Evolutionary conservation across 2,113 vertebrate species (phyloP), one percentile per base, ranked within the genome.

Genomic region (Istiophorus platypterus): DNA sequence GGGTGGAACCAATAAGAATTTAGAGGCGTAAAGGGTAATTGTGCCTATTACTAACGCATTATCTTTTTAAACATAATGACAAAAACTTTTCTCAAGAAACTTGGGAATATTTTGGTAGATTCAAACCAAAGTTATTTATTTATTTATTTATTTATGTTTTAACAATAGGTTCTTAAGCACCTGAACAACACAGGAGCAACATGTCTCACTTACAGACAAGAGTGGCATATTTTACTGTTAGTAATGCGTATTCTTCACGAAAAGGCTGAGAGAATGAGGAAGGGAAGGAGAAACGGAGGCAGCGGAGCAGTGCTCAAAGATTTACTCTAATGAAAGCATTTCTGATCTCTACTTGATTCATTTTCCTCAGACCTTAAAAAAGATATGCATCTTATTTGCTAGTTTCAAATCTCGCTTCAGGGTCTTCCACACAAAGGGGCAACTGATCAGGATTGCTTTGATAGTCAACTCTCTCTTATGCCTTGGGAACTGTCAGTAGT

Each of bases 401-500:
- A 31, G 1, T 74, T 80, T 77, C 37, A 77, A 54, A 76, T 57
- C 9, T 27, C 18, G 51, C 86, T 64, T 57, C 67, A 63, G 82
- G 86, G 15, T 70, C 5, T 84, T 81, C 8, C 51, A 68, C 59
- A 70, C 26, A 81, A 81, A 70, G 17, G 1, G 26, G 18, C 58
- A 34, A 14, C 62, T 6, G 49, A 74, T 86, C 57, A 73, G 20
- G 17, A 73, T 31, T 51, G 45, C 42, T 74, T 67, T 51, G 61
- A 69, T 85, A 34, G 18, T 68, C 47, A 27, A 78, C 63, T 75
- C 51, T 65, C 59, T 76, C 47, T 77, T 77, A 26, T 11, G 72
- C 54, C 81, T 73, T 67, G 58, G 62, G 39, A 76, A 71, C 52
- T 81, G 75, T 85, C 26, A 75, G 79, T 15, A 27, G 34, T 42